These are phyloP conservation scores for Tor tambroides DNA, from an alignment of 2,113 vertebrate species.

Conservation along the genomic window DNA sequence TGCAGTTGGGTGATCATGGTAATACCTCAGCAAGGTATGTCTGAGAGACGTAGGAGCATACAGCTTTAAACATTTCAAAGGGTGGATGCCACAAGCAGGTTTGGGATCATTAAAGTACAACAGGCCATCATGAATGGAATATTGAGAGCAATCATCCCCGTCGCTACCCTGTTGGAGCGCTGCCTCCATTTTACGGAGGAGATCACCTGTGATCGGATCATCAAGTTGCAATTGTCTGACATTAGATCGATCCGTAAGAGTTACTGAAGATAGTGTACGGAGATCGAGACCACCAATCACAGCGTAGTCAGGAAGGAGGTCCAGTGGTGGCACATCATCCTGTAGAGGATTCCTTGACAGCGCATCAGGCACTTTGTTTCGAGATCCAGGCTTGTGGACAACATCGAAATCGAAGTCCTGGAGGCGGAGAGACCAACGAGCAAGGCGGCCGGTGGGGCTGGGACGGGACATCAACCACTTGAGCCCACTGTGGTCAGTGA, in stretches of 20 bases:
- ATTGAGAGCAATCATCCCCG: not conserved
- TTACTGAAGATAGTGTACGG: not conserved
- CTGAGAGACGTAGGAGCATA: not conserved
- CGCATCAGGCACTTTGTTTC: slow-evolving; percentile 31
- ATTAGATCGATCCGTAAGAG: not conserved
- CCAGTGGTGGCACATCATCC: too few species aligned
- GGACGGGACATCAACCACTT: slow-evolving; percentile 34
- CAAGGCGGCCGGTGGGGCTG: not conserved
- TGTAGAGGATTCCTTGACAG: too few species aligned
- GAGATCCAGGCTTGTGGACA: slow-evolving; percentile 15
- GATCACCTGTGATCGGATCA: not conserved
- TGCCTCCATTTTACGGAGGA: not conserved
- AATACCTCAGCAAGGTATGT: slow-evolving; percentile 5
- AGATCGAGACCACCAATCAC: not conserved
- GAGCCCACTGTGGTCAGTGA: slow-evolving; percentile 35
- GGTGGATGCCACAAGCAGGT: not conserved
- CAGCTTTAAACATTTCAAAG: slow-evolving; percentile 22
- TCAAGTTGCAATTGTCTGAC: slow-evolving; percentile 21
- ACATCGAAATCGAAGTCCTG: slow-evolving; percentile 25
- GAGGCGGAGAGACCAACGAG: slow-evolving; percentile 25
- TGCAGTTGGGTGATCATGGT: slow-evolving; percentile 25
- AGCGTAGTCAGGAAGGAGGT: not conserved
- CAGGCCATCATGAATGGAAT: not conserved
- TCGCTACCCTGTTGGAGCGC: too few species aligned
- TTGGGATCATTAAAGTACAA: slow-evolving; percentile 35